Evolutionary conservation across 2,113 vertebrate genomes (phyloP).

Genomic region (Coryphaenoides rupestris): DNA sequence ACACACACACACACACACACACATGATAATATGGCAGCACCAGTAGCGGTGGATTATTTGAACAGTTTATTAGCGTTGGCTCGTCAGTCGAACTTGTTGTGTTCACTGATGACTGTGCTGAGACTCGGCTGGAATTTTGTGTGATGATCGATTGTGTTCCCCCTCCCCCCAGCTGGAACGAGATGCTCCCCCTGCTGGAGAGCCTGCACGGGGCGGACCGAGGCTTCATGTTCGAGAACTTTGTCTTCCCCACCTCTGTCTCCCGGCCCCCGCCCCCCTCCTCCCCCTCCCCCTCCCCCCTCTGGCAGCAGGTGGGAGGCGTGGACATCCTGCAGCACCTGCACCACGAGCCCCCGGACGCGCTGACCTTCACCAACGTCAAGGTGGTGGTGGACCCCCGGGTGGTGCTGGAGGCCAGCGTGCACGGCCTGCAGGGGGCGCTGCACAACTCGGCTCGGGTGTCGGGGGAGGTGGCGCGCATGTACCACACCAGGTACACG

Average conservation of each 20-base stretch:
- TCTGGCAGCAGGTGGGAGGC: conserved; percentile 59
- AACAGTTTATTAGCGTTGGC: too few species aligned
- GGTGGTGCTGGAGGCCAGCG: conserved; percentile 11
- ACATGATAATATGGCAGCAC: too few species aligned
- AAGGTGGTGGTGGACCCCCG: conserved; percentile 61
- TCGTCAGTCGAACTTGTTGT: too few species aligned
- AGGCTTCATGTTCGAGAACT: conserved; percentile 69
- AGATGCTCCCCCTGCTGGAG: conserved; percentile 61
- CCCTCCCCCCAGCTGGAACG: conserved; percentile 51
- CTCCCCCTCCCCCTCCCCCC: neutral
- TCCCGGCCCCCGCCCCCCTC: neutral
- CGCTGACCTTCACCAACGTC: neutral
- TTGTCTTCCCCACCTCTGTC: conserved; percentile 47
- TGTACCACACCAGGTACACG: conserved; percentile 52
- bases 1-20: too few species aligned
- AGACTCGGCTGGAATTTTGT: too few species aligned
- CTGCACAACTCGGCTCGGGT: neutral
- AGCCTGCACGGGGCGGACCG: conserved; percentile 15
- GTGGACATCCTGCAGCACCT: conserved; percentile 68
- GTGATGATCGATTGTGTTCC: too few species aligned
- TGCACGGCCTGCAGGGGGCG: conserved; percentile 40
- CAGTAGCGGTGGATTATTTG: too few species aligned
- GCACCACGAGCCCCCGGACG: conserved; percentile 31
- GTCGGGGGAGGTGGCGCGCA: conserved; percentile 13
- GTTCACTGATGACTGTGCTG: too few species aligned